Evolutionary conservation across 1,140 invertebrate genomes (phyloP), one percentile per base, ranked within the genome.

Genomic region (Thalassaphorura encarpata): DNA sequence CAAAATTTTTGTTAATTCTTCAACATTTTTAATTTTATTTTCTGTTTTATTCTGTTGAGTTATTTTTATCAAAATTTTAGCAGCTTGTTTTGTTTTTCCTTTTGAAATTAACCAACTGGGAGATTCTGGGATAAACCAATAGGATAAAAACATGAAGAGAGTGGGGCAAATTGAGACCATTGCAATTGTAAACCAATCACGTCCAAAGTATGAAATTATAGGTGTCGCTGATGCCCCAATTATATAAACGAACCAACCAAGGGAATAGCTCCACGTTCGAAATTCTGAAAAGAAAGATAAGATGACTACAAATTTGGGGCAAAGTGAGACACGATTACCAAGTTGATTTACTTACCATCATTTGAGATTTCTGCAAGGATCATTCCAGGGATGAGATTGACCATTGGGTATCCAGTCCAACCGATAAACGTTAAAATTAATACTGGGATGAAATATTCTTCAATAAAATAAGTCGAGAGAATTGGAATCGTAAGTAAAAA

Each of bases 41-140:
- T 53, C 45, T 18, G 19, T 54, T 23, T 46, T 47, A 39, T 62
- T 63, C 2, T 15, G 23, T 29, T 56, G 23, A 1, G 57, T 53
- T 27, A 63, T 56, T 19, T 56, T 23, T 2, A 58, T 59, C 15
- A 75, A 46, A 2, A 70, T 67, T 41, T 50, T 54, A 48, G 70
- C 66, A 0, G 79, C 78, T 67, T 78, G 73, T 31, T 73, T 67
- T 42, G 71, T 70, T 52, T 67, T 66, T 23, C 75, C 72, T 52
- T 70, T 70, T 19, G 66, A 68, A 0, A 77, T 36, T 11, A 76
- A 66, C 76, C 76, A 78, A 29, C 71, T 55, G 2, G 77, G 70
- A 11, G 75, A 72, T 67, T 78, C 76, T 0, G 76, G 76, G 13
- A 75, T 65, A 6, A 52, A 5, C 1, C 15, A 28, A 3, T 5